Evolutionary conservation across 1,140 invertebrate genomes (phyloP).

Genomic region (Caerostris extrusa): DNA sequence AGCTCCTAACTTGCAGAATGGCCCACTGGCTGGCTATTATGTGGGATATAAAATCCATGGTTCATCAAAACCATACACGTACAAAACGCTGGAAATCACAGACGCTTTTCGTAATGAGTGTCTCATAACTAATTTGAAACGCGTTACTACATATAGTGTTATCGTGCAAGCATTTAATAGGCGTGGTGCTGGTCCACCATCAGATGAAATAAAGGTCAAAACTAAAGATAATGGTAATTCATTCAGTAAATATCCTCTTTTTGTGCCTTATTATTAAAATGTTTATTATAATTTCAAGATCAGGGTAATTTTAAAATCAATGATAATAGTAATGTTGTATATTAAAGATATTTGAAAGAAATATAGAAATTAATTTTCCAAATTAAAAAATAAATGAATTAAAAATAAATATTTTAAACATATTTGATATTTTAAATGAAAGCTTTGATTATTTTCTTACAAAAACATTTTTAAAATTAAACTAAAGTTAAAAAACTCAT

Average conservation of each 20-base stretch:
- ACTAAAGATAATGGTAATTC: conserved; percentile 85
- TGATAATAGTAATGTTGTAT: too few relatives aligned
- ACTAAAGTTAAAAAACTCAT: too few relatives aligned
- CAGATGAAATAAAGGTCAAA: conserved; percentile 87
- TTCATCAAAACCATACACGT: conserved; percentile 86
- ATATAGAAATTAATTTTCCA: background rate
- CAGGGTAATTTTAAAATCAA: too few relatives aligned
- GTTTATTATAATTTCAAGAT: background rate
- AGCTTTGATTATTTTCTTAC: too few relatives aligned
- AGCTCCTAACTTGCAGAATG: conserved; percentile 89
- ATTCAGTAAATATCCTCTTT: background rate
- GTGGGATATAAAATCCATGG: conserved; percentile 83
- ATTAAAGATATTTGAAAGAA: too few relatives aligned
- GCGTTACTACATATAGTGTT: conserved; percentile 78
- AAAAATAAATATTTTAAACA: background rate
- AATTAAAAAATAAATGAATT: background rate
- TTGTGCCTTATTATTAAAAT: background rate
- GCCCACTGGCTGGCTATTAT: conserved; percentile 88
- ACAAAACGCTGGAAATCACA: conserved; percentile 93
- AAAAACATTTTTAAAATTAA: too few relatives aligned
- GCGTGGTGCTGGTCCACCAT: conserved; percentile 87
- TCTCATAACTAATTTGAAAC: conserved; percentile 77
- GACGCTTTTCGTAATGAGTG: conserved; percentile 76
- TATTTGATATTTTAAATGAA: too few relatives aligned
- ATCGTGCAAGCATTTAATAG: conserved; percentile 82